These are phyloP conservation scores for Pagetopsis macropterus DNA, from an alignment of 2,797 vertebrate genomes.

Conservation along the genomic window DNA sequence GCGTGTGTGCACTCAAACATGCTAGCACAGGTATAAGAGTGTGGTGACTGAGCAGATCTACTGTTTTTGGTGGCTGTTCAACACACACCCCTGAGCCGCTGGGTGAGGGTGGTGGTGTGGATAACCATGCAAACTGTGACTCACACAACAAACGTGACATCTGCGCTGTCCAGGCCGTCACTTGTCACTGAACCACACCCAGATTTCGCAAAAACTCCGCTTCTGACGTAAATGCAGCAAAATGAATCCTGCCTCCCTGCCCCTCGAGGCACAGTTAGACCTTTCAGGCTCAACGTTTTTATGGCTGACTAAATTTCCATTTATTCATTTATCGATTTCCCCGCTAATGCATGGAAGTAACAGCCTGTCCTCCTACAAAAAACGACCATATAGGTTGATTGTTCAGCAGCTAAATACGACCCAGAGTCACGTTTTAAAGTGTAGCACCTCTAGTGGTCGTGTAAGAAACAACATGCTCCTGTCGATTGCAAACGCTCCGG, in stretches of 20 bases:
- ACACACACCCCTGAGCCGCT: slow-evolving; percentile 25
- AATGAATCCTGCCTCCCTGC: slow-evolving; percentile 34
- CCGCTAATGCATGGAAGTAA: slow-evolving; percentile 40
- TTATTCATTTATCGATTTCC: slow-evolving; percentile 67
- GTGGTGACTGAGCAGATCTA: slow-evolving; percentile 45
- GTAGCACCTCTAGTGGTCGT: too few species aligned
- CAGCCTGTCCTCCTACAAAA: too few species aligned
- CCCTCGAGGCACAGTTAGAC: slow-evolving; percentile 29
- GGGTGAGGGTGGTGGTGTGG: slow-evolving; percentile 24
- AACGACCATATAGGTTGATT: too few species aligned
- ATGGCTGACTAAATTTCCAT: slow-evolving; percentile 43
- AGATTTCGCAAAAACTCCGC: slow-evolving; percentile 32
- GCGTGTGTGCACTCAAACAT: slow-evolving; percentile 41
- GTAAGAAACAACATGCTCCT: too few species aligned
- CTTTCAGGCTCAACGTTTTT: slow-evolving; percentile 13
- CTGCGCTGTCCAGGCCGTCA: slow-evolving; percentile 45
- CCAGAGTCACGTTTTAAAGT: too few species aligned
- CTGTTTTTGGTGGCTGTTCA: slow-evolving; percentile 42
- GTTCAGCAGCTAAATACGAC: too few species aligned
- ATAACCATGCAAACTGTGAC: slow-evolving; percentile 64
- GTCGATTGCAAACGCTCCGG: too few species aligned
- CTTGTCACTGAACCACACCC: slow-evolving; percentile 61
- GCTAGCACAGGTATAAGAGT: slow-evolving; percentile 66
- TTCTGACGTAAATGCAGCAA: slow-evolving; percentile 54
- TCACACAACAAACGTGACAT: slow-evolving; percentile 65